Base-by-base conservation (phyloP, 1,140 invertebrate genomes). In the Bombus picipes region DNA sequence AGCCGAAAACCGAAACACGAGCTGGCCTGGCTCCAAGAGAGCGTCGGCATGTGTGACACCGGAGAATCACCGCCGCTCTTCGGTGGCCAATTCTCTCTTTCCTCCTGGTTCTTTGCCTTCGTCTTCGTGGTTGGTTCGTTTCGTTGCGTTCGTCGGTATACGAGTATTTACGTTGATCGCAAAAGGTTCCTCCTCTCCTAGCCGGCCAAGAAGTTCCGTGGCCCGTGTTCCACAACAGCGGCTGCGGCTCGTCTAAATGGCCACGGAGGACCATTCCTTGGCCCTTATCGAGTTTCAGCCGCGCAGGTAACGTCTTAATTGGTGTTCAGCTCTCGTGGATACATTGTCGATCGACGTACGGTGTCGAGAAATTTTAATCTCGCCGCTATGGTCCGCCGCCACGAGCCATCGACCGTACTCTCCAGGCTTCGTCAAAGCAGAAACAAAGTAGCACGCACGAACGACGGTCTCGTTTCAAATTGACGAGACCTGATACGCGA, bases 1-100 rank as follows among this genome's bases (percentile, higher is more conserved):
- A 89, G 74, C 89, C 91, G 89, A 92, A 92, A 92, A 92, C 73
- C 89, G 91, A 92, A 92, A 91, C 89, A 92, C 88, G 89, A 92
- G 89, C 87, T 78, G 88, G 47, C 68, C 39, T 25, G 86, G 83
- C 66, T 62, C 71, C 78, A 53, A 66, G 72, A 73, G 78, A 68
- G 76, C 78, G 84, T 85, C 91, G 91, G 89, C 71, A 70, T 81
- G 88, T 92, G 91, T 92, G 91, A 92, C 89, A 92, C 90, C 88
- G 91, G 91, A 92, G 89, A 85, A 92, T 92, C 83, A 72, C 87
- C 90, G 89, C 85, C 86, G 84, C 88, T 89, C 75, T 87, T 79
- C 85, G 62, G 75, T 87, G 90, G 88, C 84, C 88, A 57, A 43
- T 83, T 86, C 90, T 86, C 77, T 77, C 53, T 78, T 80, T 82